A percentile compares a stretch with the other conserved stretches of the same genome.
phyloP scores from a whole-genome alignment of 2,888 invertebrate genomes.

The Choreutis nemorana region DNA sequence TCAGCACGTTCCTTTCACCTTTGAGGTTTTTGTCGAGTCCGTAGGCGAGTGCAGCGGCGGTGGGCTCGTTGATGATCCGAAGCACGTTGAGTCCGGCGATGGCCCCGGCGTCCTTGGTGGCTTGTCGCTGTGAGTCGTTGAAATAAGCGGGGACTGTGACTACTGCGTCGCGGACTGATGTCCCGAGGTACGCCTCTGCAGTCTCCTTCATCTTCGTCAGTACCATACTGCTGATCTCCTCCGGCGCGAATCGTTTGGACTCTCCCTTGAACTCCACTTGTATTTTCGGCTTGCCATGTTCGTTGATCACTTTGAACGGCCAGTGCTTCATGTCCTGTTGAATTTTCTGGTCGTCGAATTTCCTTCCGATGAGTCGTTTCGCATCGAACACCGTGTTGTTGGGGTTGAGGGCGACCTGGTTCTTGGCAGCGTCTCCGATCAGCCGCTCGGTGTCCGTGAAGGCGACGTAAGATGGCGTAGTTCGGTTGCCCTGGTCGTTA shows the following conservation, averaged over 20 bases:
- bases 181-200: slow-evolving; percentile 76
- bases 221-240: slow-evolving; percentile 79
- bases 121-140: slow-evolving; percentile 78
- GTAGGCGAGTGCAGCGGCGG: slow-evolving; percentile 78
- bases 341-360: slow-evolving; percentile 75
- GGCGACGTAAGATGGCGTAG: slow-evolving; percentile 78
- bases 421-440: slow-evolving; percentile 75
- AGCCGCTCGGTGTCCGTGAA: slow-evolving; percentile 74
- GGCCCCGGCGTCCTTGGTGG: slow-evolving; percentile 88
- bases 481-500: slow-evolving; percentile 73
- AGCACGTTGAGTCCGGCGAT: slow-evolving; percentile 88
- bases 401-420: slow-evolving; percentile 77
- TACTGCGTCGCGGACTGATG: slow-evolving; percentile 73
- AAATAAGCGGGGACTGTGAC: slow-evolving; percentile 84
- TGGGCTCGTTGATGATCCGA: slow-evolving; percentile 83
- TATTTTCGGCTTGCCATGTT: slow-evolving; percentile 72
- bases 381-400: slow-evolving; percentile 78
- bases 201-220: slow-evolving; percentile 84
- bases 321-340: slow-evolving; percentile 84
- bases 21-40: slow-evolving; percentile 72
- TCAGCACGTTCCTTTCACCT: slow-evolving; percentile 69
- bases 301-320: slow-evolving; percentile 79
- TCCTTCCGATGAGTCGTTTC: slow-evolving; percentile 82
- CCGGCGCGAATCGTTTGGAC: slow-evolving; percentile 70
- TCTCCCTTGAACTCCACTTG: slow-evolving; percentile 73